These are phyloP conservation scores for Stenichneumon culpator DNA, from an alignment of 2,888 invertebrate species.

Conservation along the genomic window DNA sequence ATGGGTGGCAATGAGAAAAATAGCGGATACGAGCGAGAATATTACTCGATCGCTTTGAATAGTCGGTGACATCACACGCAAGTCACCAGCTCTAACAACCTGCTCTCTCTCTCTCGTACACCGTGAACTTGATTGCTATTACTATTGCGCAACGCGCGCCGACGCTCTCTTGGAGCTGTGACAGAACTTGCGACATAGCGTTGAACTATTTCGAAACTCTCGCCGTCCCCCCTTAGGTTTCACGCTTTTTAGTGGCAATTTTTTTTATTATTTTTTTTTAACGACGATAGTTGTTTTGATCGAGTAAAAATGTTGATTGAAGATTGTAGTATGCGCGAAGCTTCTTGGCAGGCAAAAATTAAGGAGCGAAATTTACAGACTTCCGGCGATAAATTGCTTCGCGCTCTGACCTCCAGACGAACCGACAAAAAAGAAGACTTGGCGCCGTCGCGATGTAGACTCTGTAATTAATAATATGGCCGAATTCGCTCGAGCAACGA, in stretches of 20 bases:
- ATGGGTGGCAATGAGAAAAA: slow-evolving; percentile 10
- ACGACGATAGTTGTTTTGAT: background rate
- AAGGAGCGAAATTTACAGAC: slow-evolving; percentile 20
- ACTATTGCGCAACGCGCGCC: slow-evolving; percentile 69
- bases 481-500: background rate
- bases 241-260: slow-evolving; percentile 1
- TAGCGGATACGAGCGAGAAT: slow-evolving; percentile 25
- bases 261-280: background rate
- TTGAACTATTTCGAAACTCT: slow-evolving; percentile 65
- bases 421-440: slow-evolving; percentile 19
- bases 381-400: slow-evolving; percentile 18
- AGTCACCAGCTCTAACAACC: slow-evolving; percentile 55
- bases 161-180: slow-evolving; percentile 65
- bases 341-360: background rate
- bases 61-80: slow-evolving; percentile 72
- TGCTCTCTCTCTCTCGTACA: slow-evolving; percentile 44
- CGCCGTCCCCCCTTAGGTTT: slow-evolving; percentile 14
- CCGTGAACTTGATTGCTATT: slow-evolving; percentile 74
- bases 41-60: slow-evolving; percentile 68
- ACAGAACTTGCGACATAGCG: slow-evolving; percentile 70
- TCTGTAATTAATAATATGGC: slow-evolving; percentile 21
- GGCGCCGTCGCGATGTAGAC: background rate
- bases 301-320: background rate
- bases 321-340: background rate
- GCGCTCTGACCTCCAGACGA: slow-evolving; percentile 43